These are phyloP conservation scores for Ctenoplectra terminalis DNA, from an alignment of 1,140 invertebrate species.

Conservation along the genomic window DNA sequence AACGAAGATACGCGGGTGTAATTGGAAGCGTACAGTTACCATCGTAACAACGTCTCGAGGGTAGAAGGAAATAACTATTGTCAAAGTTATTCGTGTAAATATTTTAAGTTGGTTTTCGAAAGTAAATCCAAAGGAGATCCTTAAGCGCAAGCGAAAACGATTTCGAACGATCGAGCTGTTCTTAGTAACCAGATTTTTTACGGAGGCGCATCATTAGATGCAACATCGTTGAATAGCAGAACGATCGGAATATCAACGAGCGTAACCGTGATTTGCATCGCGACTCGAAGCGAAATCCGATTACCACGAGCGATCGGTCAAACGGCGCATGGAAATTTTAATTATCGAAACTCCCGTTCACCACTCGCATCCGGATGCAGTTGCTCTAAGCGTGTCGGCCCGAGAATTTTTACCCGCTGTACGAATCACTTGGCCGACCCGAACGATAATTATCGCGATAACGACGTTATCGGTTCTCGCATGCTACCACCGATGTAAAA, in stretches of 20 bases:
- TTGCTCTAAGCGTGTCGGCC: background rate
- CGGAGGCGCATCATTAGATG: conserved; percentile 46
- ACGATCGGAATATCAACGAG: conserved; percentile 30
- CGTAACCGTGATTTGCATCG: conserved; percentile 31
- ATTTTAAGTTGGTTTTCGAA: no score
- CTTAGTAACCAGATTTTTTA: conserved; percentile 53
- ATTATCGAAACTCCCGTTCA: conserved; percentile 47
- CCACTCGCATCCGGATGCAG: background rate
- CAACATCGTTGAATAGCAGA: conserved; percentile 39
- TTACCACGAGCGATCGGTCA: conserved; percentile 51
- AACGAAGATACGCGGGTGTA: conserved; percentile 28
- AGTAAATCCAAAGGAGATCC: no score
- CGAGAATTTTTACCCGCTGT: conserved; percentile 17
- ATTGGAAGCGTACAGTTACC: background rate
- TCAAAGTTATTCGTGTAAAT: no score
- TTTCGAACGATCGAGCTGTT: conserved; percentile 27
- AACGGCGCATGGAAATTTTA: conserved; percentile 50
- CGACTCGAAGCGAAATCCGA: conserved; percentile 22
- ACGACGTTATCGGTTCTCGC: conserved; percentile 20
- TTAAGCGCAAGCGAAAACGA: background rate
- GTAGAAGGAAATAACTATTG: no score
- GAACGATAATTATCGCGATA: conserved; percentile 19
- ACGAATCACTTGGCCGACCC: background rate
- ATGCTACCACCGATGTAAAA: background rate
- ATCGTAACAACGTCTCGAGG: background rate